Percentiles rank a stretch among this genome's conserved stretches.
Evolutionary conservation across 2,888 invertebrate species (phyloP).

Genomic region (Drosophila niveifrons): DNA sequence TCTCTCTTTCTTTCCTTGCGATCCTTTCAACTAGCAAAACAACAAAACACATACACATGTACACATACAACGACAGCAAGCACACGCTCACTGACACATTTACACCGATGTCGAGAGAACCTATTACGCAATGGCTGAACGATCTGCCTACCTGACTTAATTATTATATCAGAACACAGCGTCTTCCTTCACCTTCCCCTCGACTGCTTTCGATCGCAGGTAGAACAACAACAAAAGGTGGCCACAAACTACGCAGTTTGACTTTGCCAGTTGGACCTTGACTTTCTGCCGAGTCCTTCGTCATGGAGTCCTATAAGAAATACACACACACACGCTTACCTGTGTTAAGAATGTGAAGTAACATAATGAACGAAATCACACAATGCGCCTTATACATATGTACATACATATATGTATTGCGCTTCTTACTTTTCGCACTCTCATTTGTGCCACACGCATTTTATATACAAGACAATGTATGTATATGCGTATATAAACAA

Average conservation of each 20-base stretch:
- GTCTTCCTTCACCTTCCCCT: slow-evolving; percentile 1
- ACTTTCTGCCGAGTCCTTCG: slow-evolving; percentile 51
- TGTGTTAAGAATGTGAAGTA: not conserved
- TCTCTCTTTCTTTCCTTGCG: slow-evolving; percentile 30
- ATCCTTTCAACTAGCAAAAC: slow-evolving; percentile 71
- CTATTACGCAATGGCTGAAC: slow-evolving; percentile 76
- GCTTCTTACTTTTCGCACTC: no score
- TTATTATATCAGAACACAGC: slow-evolving; percentile 75
- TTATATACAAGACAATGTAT: not conserved
- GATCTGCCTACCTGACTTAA: slow-evolving; percentile 79
- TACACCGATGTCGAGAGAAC: slow-evolving; percentile 42
- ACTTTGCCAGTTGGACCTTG: slow-evolving; percentile 60
- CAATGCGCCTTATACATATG: not conserved
- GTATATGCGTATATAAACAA: not conserved
- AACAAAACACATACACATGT: slow-evolving; percentile 29
- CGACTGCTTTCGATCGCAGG: slow-evolving; percentile 46
- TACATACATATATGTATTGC: slow-evolving; percentile 10
- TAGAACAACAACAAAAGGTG: slow-evolving; percentile 48
- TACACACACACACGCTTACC: not conserved
- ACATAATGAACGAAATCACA: not conserved
- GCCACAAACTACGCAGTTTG: slow-evolving; percentile 69
- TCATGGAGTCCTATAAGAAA: slow-evolving; percentile 66
- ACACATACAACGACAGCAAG: slow-evolving; percentile 13
- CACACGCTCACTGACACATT: slow-evolving; percentile 21
- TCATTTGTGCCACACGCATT: no score